Base-by-base conservation (phyloP, 2,797 vertebrate species). In the Galaxias olidus region DNA sequence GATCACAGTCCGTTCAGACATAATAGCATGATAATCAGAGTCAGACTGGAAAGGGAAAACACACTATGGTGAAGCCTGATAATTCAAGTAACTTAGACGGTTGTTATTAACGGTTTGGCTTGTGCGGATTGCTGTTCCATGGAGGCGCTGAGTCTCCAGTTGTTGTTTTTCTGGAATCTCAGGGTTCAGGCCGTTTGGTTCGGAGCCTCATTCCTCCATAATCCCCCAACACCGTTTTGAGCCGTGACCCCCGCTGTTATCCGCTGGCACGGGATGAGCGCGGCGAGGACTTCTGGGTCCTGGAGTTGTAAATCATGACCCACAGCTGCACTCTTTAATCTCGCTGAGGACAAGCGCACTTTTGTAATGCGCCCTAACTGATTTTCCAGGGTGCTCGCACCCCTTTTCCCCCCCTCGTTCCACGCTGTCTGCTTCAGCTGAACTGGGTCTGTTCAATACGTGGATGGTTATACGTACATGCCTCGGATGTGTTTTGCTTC, bases 341-440 rank as follows among this genome's bases (percentile, higher is more conserved):
- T 91, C 87, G 84, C 82, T 69, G 73, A 86, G 84, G 85, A 89
- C 86, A 91, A 89, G 87, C 81, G 74, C 74, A 63, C 75, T 91
- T 87, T 87, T 89, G 73, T 87, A 79, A 76, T 64, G 69, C 59
- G 50, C 69, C 73, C 82, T 79, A 90, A 85, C 71, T 67, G 74
- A 80, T 89, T 92, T 89, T 87, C 81, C 78, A 77, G 72, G 72
- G 84, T 84, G 64, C 68, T 9, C 65, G 56, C 55, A 67, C 64
- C 66, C 58, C 69, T 53, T 42, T 30, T 55, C 48, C 10, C 40
- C 55, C 74, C 63, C 52, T 61, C 72, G 61, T 13, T 40, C 41
- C 59, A 47, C 12, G 1, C 13, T 66, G 42, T 48, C 55, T 56
- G 45, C 63, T 73, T 4, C 47, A 57, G 61, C 59, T 56, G 12